phyloP scores from a whole-genome alignment of 1,140 invertebrate species.

The Riptortus pedestris region DNA sequence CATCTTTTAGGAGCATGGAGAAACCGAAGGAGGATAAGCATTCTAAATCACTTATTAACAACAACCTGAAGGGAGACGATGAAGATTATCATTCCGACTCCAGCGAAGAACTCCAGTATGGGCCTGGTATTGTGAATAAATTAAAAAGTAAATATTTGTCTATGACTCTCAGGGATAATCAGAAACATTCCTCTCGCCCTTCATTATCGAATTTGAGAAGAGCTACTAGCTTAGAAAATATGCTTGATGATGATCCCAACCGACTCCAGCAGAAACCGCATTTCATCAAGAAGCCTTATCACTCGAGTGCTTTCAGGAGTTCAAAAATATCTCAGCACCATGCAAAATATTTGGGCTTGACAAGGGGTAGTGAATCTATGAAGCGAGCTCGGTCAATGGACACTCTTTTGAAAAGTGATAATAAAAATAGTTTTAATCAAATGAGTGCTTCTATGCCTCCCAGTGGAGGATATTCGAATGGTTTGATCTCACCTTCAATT shows the following conservation, averaged over 20 bases:
- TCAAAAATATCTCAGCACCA: conserved; percentile 28
- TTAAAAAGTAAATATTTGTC: conserved; percentile 74
- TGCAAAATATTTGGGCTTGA: conserved; percentile 28
- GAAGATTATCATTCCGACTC: conserved; percentile 40
- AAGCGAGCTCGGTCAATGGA: conserved; percentile 78
- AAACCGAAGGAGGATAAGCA: conserved; percentile 31
- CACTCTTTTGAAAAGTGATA: conserved; percentile 54
- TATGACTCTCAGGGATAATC: conserved; percentile 58
- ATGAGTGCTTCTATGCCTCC: not conserved
- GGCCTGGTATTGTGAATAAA: conserved; percentile 81
- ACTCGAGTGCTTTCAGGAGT: conserved; percentile 11
- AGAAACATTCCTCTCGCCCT: conserved; percentile 45
- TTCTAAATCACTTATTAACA: conserved; percentile 15
- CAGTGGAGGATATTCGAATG: not conserved
- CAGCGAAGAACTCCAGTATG: conserved; percentile 74
- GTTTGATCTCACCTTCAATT: conserved; percentile 28
- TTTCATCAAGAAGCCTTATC: conserved; percentile 27
- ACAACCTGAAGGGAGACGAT: conserved; percentile 26
- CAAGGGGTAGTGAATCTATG: conserved; percentile 45
- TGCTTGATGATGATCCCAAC: conserved; percentile 55
- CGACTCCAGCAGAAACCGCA: conserved; percentile 23
- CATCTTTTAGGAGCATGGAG: conserved; percentile 17
- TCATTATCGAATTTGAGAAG: conserved; percentile 55
- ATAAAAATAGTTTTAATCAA: conserved; percentile 20
- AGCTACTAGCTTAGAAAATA: conserved; percentile 73